Percentiles rank a stretch among this genome's conserved stretches.
phyloP scores from a whole-genome alignment of 1,140 invertebrate species.

The Euglossa dilemma region DNA sequence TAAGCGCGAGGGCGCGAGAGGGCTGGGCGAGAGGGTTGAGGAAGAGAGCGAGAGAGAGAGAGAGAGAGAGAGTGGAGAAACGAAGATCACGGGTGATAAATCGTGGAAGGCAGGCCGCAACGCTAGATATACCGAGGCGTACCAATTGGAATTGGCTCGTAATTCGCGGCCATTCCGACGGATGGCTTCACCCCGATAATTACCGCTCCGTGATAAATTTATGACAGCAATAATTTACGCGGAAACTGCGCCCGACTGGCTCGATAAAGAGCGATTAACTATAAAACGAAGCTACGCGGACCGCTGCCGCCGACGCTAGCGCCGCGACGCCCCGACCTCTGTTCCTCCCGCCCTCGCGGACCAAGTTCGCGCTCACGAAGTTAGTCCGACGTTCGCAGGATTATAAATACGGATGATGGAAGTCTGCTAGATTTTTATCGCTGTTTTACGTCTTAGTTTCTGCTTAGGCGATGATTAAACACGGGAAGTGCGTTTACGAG shows the following conservation, averaged over 20 bases:
- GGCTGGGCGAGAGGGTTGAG: neutral
- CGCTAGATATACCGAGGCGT: conserved; percentile 56
- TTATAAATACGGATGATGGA: no score
- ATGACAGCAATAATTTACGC: conserved; percentile 71
- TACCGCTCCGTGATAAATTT: conserved; percentile 72
- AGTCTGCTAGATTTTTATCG: no score
- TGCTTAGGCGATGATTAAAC: no score
- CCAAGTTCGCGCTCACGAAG: no score
- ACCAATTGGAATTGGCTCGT: conserved; percentile 70
- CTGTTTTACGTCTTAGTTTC: no score
- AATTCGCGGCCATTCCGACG: conserved; percentile 66
- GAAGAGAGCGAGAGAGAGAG: neutral
- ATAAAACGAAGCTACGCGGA: conserved; percentile 62
- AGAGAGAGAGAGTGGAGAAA: conserved; percentile 31
- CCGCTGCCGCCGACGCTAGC: conserved; percentile 3
- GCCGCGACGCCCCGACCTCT: conserved; percentile 3
- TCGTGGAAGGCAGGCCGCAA: conserved; percentile 56
- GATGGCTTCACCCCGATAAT: conserved; percentile 66
- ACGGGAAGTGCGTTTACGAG: no score
- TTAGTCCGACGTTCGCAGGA: no score
- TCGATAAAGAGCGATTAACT: conserved; percentile 70
- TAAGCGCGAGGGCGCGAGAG: conserved; percentile 31
- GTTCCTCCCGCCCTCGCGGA: neutral
- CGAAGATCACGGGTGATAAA: conserved; percentile 63
- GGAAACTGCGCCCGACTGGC: conserved; percentile 64